A percentile compares a stretch with the other conserved stretches of the same genome.
phyloP scores from a whole-genome alignment of 2,888 invertebrate genomes.

The Aleiodes testaceus region DNA sequence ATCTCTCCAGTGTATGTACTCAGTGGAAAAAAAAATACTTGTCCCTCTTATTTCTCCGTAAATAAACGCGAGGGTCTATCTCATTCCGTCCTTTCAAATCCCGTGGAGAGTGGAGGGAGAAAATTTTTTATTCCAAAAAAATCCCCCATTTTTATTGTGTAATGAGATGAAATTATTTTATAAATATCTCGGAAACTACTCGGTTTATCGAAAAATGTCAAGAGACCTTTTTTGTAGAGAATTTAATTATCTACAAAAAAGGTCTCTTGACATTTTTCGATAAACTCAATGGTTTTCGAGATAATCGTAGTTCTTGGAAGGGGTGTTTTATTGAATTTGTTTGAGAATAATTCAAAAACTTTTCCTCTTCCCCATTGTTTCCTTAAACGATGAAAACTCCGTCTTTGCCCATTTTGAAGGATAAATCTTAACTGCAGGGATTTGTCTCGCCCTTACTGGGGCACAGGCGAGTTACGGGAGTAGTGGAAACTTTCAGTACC shows the following conservation, averaged over 20 bases:
- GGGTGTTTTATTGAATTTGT: no score
- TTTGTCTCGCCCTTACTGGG: slow-evolving; percentile 22
- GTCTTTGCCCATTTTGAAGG: background rate
- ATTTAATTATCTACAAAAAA: no score
- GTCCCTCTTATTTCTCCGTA: slow-evolving; percentile 39
- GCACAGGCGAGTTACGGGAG: slow-evolving; percentile 53
- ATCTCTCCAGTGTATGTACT: slow-evolving; percentile 22
- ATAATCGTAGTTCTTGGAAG: no score
- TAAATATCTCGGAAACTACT: no score
- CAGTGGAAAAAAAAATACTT: slow-evolving; percentile 20
- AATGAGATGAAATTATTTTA: background rate
- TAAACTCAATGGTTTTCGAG: background rate
- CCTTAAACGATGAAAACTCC: background rate
- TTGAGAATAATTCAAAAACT: slow-evolving; percentile 48
- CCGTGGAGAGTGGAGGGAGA: slow-evolving; percentile 8
- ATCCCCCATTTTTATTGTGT: background rate
- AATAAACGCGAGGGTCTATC: slow-evolving; percentile 43
- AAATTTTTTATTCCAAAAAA: slow-evolving; percentile 6
- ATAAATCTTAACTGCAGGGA: slow-evolving; percentile 18
- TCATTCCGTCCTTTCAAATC: slow-evolving; percentile 38
- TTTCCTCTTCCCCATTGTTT: background rate
- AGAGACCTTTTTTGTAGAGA: no score
- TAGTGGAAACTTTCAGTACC: slow-evolving; percentile 52
- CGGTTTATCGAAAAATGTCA: no score
- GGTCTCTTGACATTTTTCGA: no score